Base-by-base conservation (phyloP, 1,140 invertebrate genomes). In the Drosophila athabasca region DNA sequence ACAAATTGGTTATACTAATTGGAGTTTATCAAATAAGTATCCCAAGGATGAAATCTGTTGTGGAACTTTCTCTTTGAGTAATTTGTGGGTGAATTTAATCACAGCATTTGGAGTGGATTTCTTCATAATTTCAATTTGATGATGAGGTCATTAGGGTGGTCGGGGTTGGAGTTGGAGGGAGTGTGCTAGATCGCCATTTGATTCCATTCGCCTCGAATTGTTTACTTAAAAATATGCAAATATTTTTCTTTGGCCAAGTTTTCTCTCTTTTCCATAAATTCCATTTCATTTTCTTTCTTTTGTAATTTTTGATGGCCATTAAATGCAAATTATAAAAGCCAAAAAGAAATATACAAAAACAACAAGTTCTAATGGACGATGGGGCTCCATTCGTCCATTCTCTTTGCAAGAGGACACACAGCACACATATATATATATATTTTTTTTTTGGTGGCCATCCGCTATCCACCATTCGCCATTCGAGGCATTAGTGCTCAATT, bases 221-320 rank as follows among this genome's bases (percentile, higher is more conserved):
- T 70, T 70, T 66, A 70, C 67, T 69, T 58, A 70, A 66, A 35
- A 77, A 81, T 84, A 84, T 84, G 81, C 82, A 84, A 84, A 84
- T 84, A 87, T 84, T 84, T 74, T 70, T 70, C 67, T 50, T 68
- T 70, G 57, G 44, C 66, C 67, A 69, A 70, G 65, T 70, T 52
- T 66, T 48, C 43, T 58, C 62, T 50, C 41, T 51, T 50, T 31
- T 72, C 55, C 79, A 83, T 85, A 81, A 82, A 77, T 84, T 80
- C 66, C 61, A 65, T 73, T 81, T 75, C 75, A 69, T 61, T 66
- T 65, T 80, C 70, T 75, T 80, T 58, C 66, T 69, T 85, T 70
- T 87, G 69, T 87, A 87, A 82, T 75, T 82, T 72, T 74, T 82
- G 78, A 87, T 88, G 82, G 82, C 82, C 82, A 85, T 85, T 85